Percentiles rank a stretch among this genome's conserved stretches.
Conservation (phyloP, 2,113 vertebrate genomes). For the Eurystomus gularis region DNA sequence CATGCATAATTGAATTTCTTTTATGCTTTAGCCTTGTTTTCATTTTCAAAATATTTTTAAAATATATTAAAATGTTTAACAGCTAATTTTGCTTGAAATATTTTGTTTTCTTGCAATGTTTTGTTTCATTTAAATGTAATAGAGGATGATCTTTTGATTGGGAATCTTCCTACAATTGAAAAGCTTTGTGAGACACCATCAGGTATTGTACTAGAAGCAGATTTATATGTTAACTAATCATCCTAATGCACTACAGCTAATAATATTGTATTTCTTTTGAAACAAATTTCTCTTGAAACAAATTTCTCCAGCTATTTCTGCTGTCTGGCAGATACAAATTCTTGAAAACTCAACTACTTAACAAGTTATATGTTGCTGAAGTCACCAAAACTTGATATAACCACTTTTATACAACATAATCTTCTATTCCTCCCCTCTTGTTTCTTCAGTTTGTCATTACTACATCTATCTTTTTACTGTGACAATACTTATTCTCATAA, state of each 20-base stretch:
- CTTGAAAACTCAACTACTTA: slow-evolving; percentile 21
- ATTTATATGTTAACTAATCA: slow-evolving; percentile 61
- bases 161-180: slow-evolving; percentile 85
- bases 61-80: background rate
- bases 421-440: background rate
- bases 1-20: background rate
- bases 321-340: slow-evolving; percentile 43
- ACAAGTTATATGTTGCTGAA: slow-evolving; percentile 39
- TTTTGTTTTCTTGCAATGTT: slow-evolving; percentile 46
- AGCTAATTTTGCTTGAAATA: slow-evolving; percentile 14
- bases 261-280: slow-evolving; percentile 26
- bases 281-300: too few species aligned
- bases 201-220: slow-evolving; percentile 78
- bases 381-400: slow-evolving; percentile 30
- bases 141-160: slow-evolving; percentile 67
- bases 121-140: slow-evolving; percentile 74
- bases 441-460: background rate
- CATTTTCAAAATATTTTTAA: background rate
- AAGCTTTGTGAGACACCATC: slow-evolving; percentile 82
- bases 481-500: background rate
- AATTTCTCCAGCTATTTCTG: slow-evolving; percentile 45
- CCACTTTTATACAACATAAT: background rate
- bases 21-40: background rate
- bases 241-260: slow-evolving; percentile 30
- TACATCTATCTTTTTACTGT: background rate